These are phyloP conservation scores for Pantherophis alleghaniensis DNA, from an alignment of 2,797 vertebrate genomes.

Conservation along the genomic window DNA sequence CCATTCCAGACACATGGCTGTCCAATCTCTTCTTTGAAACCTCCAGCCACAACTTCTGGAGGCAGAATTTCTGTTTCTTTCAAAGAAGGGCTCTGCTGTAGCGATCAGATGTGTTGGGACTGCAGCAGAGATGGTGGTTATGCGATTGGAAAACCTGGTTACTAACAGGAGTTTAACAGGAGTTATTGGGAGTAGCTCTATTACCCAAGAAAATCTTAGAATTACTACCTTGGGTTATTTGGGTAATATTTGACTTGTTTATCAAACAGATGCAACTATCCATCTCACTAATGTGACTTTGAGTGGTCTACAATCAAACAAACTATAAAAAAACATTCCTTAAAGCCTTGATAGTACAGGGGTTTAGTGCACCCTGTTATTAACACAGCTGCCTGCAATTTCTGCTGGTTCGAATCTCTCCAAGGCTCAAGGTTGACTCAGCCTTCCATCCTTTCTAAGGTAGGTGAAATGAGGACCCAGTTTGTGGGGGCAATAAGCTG, in stretches of 20 bases:
- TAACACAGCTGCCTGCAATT: too few species aligned
- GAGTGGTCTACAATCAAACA: background rate
- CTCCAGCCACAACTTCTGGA: too few species aligned
- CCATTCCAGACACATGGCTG: too few species aligned
- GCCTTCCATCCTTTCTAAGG: too few species aligned
- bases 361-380: too few species aligned
- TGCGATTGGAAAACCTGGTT: background rate
- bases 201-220: background rate
- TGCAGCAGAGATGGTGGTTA: background rate
- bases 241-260: background rate
- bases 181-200: background rate
- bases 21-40: too few species aligned
- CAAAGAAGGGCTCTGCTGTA: background rate
- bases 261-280: background rate
- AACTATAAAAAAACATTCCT: background rate
- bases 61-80: background rate
- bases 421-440: too few species aligned
- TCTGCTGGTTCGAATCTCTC: too few species aligned
- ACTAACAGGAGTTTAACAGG: background rate
- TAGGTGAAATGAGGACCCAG: too few species aligned
- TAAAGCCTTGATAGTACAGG: background rate
- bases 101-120: background rate
- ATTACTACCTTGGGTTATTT: background rate
- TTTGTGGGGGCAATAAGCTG: too few species aligned
- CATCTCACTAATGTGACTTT: background rate